Conservation (phyloP, 2,888 invertebrate genomes). For the Dichetophora obliterata region DNA sequence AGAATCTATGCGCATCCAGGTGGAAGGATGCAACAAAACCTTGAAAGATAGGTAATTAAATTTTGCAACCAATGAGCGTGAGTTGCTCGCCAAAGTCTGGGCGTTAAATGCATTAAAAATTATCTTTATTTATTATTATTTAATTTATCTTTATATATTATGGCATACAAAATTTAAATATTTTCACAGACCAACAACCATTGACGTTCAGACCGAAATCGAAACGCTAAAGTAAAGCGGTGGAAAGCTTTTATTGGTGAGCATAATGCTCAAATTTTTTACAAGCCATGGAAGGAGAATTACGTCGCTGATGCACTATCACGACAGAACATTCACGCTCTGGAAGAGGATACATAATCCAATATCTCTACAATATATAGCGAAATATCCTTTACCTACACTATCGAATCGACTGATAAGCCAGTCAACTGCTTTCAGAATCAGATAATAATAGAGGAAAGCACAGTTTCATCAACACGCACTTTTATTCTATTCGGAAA, state of each 20-base stretch:
- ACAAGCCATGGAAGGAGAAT: conserved; percentile 45
- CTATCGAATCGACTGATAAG: conserved; percentile 45
- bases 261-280: conserved; percentile 34
- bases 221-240: conserved; percentile 14
- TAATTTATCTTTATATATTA: no score
- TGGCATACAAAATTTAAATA: conserved; percentile 4
- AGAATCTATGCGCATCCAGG: no score
- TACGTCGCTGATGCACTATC: conserved; percentile 41
- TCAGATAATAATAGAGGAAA: conserved; percentile 47
- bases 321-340: conserved; percentile 39
- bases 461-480: conserved; percentile 8
- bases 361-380: conserved; percentile 39
- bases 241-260: conserved; percentile 28
- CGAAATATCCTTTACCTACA: conserved; percentile 46
- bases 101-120: no score
- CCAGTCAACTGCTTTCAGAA: conserved; percentile 50
- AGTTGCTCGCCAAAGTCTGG: conserved; percentile 30
- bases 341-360: conserved; percentile 28
- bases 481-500: conserved; percentile 41
- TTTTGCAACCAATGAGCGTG: conserved; percentile 43
- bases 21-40: no score
- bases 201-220: conserved; percentile 15
- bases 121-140: no score
- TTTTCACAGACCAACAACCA: conserved; percentile 38
- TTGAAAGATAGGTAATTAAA: no score